phyloP scores from a whole-genome alignment of 2,888 invertebrate genomes.

The Pollenia amentaria region DNA sequence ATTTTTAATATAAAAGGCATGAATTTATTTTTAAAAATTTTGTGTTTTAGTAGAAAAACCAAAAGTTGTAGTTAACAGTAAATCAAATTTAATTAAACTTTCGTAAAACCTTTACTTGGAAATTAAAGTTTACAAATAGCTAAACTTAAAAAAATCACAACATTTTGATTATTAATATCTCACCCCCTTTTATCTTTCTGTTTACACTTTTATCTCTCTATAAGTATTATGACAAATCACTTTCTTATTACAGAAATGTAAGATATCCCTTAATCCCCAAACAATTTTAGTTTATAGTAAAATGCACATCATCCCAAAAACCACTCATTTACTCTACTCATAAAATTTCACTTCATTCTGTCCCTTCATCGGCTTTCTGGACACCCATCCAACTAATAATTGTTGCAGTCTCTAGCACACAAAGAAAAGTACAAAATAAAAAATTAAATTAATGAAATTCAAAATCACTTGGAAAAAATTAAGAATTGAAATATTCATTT shows the following conservation, averaged over 20 bases:
- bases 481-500: constrained; percentile 11
- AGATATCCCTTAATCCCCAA: constrained; percentile 9
- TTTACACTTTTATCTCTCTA: neutral
- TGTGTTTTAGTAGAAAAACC: no score
- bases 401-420: neutral
- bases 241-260: constrained; percentile 20
- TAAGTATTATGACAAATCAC: constrained; percentile 25
- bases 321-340: neutral
- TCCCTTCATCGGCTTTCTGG: neutral
- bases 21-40: no score
- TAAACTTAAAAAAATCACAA: no score
- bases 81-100: no score
- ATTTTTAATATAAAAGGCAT: no score
- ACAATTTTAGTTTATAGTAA: constrained; percentile 7
- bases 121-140: neutral
- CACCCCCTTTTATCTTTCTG: neutral
- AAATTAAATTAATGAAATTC: neutral
- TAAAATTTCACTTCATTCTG: neutral
- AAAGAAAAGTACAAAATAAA: neutral
- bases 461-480: neutral
- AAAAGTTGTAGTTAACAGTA: no score
- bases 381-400: no score
- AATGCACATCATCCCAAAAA: constrained; percentile 15
- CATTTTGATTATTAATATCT: neutral
- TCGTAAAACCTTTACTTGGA: neutral